phyloP scores from a whole-genome alignment of 2,888 invertebrate genomes.

The Syrista parreyssii region DNA sequence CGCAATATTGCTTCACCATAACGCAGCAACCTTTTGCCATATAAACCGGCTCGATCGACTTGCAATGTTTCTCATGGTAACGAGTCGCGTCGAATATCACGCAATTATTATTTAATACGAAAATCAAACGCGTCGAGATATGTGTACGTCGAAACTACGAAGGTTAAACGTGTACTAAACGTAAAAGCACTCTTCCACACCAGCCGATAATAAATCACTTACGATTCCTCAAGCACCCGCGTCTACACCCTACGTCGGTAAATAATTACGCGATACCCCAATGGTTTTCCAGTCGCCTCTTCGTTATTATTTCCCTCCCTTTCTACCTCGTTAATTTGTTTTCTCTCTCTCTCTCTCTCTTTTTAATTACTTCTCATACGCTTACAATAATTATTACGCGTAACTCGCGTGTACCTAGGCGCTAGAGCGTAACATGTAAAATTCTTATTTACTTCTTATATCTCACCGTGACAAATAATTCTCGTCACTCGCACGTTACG shows the following conservation, averaged over 20 bases:
- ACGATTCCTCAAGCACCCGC: conserved; percentile 38
- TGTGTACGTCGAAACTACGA: conserved; percentile 39
- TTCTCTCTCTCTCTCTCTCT: conserved; percentile 11
- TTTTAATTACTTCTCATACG: conserved; percentile 11
- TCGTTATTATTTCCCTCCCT: conserved; percentile 13
- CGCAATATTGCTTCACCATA: not conserved
- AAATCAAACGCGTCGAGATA: conserved; percentile 32
- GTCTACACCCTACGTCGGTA: not conserved
- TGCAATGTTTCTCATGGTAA: not conserved
- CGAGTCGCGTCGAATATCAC: not conserved
- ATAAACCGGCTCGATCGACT: not conserved
- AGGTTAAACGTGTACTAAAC: conserved; percentile 17
- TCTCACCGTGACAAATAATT: not conserved
- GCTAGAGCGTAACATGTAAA: not conserved
- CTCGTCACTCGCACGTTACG: not conserved
- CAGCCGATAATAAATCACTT: conserved; percentile 38
- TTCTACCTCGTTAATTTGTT: conserved; percentile 16
- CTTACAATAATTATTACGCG: not conserved
- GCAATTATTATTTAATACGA: not conserved
- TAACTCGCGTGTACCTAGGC: not conserved
- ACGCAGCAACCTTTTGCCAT: not conserved
- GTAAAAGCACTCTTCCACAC: conserved; percentile 41
- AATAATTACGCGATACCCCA: not conserved
- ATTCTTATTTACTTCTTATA: not conserved
- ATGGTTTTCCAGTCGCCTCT: conserved; percentile 8